Base-by-base conservation (phyloP, 1,140 invertebrate genomes). In the Habropoda laboriosa region DNA sequence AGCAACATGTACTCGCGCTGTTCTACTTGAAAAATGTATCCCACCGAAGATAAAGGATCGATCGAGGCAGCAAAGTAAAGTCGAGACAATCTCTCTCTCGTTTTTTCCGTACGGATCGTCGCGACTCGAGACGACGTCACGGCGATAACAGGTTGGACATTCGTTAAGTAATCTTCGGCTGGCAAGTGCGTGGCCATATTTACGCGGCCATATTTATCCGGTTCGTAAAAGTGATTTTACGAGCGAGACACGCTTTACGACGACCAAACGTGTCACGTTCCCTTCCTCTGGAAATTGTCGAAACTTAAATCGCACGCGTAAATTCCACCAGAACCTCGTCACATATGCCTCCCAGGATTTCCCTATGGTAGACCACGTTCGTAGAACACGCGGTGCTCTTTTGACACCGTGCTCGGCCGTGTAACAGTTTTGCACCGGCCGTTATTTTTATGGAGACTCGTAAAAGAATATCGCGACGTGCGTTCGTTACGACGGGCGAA, bases 221-320 rank as follows among this genome's bases (percentile, higher is more conserved):
- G 60, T 73, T 81, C 85, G 76, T 88, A 86, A 88, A 87, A 88
- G 76, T 81, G 51, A 61, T 60, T 87, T 86, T 79, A 86, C 82
- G 78, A 81, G 74, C 82, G 78, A 81, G 74, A n/a, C n/a, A n/a
- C 35, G 40, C 32, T 71, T 77, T 72, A 70, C 73, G 73, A 61
- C 27, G 27, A 10, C 16, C 27, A 45, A 38, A n/a, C 32, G 8
- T 16, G 30, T 5, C 32, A 35, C 63, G 16, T 12, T 53, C 24
- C 49, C 18, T 57, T 68, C 57, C 27, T 21, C 24, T n/a, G n/a
- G n/a, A n/a, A n/a, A n/a, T n/a, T n/a, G n/a, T 70, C 24, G 6
- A 24, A 6, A 18, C 24, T 42, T 55, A 40, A n/a, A n/a, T 70
- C 67, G 24, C 21, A 32, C 55, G 1, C 55, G 47, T 72, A 72